phyloP scores from a whole-genome alignment of 2,113 vertebrate species.

The Montifringilla adamsi region DNA sequence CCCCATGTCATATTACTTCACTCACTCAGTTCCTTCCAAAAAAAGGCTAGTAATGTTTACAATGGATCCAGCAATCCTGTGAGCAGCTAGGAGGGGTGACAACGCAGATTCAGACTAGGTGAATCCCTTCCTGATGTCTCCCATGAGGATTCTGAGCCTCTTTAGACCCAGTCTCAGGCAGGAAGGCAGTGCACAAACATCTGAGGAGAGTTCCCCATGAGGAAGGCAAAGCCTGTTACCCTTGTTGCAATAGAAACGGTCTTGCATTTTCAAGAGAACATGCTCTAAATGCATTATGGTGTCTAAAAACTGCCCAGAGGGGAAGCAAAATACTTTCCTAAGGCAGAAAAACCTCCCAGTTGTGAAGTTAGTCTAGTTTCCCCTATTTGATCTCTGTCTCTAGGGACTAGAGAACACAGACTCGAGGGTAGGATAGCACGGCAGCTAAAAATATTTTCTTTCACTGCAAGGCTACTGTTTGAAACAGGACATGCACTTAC shows the following conservation, averaged over 20 bases:
- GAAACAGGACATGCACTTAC: neutral
- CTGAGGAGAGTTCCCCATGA: fast-evolving
- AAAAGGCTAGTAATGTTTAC: neutral
- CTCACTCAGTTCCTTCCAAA: neutral
- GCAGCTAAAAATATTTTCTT: neutral
- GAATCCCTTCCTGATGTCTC: neutral
- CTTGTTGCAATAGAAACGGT: neutral
- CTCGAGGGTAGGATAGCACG: fast-evolving
- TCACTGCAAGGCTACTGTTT: neutral
- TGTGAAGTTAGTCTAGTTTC: neutral
- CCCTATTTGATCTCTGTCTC: neutral
- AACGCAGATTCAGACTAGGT: neutral
- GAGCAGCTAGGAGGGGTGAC: neutral
- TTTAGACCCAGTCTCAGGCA: neutral
- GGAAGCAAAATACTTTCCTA: neutral
- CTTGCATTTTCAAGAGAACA: neutral
- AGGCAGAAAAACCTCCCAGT: neutral
- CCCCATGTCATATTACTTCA: neutral
- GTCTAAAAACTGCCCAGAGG: neutral
- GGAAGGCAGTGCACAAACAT: neutral
- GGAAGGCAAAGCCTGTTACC: neutral
- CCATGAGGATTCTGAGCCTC: neutral
- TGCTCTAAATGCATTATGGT: neutral
- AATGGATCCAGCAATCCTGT: neutral
- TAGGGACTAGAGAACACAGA: neutral